Evolutionary conservation across 2,797 vertebrate species (phyloP), one percentile per base, ranked within the genome.

Genomic region (Syndactyla subalaris): DNA sequence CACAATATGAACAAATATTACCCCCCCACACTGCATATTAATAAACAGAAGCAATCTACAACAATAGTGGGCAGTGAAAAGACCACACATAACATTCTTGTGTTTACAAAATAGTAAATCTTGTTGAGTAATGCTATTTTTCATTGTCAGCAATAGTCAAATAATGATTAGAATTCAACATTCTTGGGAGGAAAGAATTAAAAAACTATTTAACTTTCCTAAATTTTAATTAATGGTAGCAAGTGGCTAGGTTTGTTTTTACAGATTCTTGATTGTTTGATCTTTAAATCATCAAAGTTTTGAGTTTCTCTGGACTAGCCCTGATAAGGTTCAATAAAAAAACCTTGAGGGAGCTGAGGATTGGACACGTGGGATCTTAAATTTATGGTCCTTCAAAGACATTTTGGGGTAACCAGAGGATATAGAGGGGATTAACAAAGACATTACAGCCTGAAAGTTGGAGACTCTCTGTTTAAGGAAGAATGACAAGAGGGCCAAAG

Each of bases 11-110:
- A 87, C 26, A 93, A 86, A 84, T 84, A 52, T 85, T 85, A 92
- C 63, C 70, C 29, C 71, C 65, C 62, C 75, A 63, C 62, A 78
- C 77, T 49, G 39, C 72, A 93, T 85, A 92, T 94, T 89, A 94
- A 96, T 92, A 94, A 93, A 96, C 85, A 96, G 92, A 94, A 92
- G n/a, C 46, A 54, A 74, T 51, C 36, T 78, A 45, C 29, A 92
- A 72, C 38, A 39, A 13, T 3, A 76, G 38, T 67, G 58, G 65
- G 41, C 41, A 95, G 41, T 93, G 68, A 92, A 92, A 95, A 94
- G 59, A 78, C 34, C 61, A 76, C 32, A 71, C 34, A 92, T 41
- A 92, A 84, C n/a, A 91, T 79, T 76, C 24, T 61, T 70, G n/a
- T 59, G 72, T 68, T 92, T 94, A 73, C 7, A 76, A 92, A 81